Evolutionary conservation across 1,140 invertebrate genomes (phyloP), one percentile per base, ranked within the genome.

Genomic region (Drosophila neocordata): DNA sequence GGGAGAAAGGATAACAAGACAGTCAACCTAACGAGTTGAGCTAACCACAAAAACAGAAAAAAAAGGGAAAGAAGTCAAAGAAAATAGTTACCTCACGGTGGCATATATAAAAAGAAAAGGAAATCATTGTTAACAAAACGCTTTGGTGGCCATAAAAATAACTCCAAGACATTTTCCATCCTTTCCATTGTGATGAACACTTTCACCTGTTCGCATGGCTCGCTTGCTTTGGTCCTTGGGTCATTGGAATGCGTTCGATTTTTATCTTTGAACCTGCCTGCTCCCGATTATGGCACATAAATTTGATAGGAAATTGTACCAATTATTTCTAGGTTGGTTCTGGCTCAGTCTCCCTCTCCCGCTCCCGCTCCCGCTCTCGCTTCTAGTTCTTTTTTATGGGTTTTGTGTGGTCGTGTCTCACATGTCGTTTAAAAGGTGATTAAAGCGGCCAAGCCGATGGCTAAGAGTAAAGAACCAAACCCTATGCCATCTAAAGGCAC

Each of bases 261-360:
- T 77, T 87, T 87, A 87, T 87, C 83, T 87, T 83, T 88, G 72
- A 88, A 87, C 83, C 83, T 88, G 83, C 83, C 41, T 87, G 82
- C 83, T 87, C 85, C 83, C 83, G 83, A 87, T 88, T 87, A 87
- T 87, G 79, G 79, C 79, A 88, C 83, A 87, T 87, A 87, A 87
- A 87, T 87, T 87, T 88, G 83, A 83, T 88, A 88, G 83, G 72
- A 87, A 87, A 87, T 87, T 87, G 83, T 88, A 83, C 83, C 83
- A 87, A 87, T 87, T 88, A 87, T 87, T 79, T 88, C 65, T 60
- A 69, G 68, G 66, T 20, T 48, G 41, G 15, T 64, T 76, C 68
- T 24, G 22, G 22, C 22, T 24, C 31, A 7, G 67, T n/a, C 71
- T 68, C 62, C 27, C 7, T 3, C 27, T 31, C 41, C 15, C 18